phyloP scores from a whole-genome alignment of 2,888 invertebrate genomes.

The Cremastobaeus sp. region DNA sequence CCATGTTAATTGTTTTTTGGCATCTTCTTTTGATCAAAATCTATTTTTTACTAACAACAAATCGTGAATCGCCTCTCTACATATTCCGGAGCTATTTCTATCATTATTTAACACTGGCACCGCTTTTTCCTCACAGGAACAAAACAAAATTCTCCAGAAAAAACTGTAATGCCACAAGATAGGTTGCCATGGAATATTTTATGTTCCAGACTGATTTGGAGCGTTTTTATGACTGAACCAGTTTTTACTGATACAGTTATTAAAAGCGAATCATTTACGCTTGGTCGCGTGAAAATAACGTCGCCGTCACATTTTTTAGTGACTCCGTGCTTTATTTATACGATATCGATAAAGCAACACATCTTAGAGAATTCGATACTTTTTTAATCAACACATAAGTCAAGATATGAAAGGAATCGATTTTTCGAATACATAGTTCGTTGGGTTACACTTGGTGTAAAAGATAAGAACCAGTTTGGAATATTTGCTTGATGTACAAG shows the following conservation, averaged over 20 bases:
- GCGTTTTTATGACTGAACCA: constrained; percentile 15
- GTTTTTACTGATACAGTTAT: constrained; percentile 33
- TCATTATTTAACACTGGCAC: background rate
- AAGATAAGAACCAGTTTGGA: too few species aligned
- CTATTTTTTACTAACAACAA: background rate
- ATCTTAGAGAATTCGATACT: constrained; percentile 18
- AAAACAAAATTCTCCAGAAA: constrained; percentile 3
- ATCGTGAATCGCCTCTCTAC: background rate
- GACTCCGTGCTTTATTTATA: constrained; percentile 2
- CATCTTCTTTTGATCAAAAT: too few species aligned
- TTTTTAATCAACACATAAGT: constrained; percentile 1
- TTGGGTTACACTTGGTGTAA: background rate
- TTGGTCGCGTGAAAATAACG: constrained; percentile 38
- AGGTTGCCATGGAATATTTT: constrained; percentile 16
- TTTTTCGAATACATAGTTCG: background rate
- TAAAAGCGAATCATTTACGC: constrained; percentile 45
- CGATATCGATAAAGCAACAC: constrained; percentile 10
- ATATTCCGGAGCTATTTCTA: background rate
- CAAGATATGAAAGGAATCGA: background rate
- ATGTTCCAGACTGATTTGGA: constrained; percentile 15
- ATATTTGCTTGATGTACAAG: too few species aligned
- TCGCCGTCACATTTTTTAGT: constrained; percentile 24
- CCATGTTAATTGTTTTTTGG: too few species aligned
- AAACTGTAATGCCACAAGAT: constrained; percentile 9
- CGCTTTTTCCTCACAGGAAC: background rate